Conservation (phyloP, 2,797 vertebrate genomes). For the Taeniopygia guttata region DNA sequence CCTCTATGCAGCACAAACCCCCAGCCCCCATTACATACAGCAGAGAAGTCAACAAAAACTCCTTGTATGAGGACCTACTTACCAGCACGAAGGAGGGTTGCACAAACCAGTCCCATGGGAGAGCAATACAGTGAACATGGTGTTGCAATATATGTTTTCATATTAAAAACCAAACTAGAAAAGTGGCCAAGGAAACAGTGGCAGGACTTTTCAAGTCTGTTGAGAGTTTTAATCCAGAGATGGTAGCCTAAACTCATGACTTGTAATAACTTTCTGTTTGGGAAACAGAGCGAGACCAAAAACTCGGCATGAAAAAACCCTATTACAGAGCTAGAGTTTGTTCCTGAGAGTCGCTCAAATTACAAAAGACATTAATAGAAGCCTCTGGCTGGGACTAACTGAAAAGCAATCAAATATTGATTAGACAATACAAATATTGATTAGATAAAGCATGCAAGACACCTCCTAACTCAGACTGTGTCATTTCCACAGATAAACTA, state of each 20-base stretch:
- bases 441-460: background rate
- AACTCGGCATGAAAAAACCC: background rate
- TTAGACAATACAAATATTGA: background rate
- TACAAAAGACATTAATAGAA: background rate
- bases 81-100: background rate
- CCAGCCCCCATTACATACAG: background rate
- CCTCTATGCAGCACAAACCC: background rate
- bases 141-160: slow-evolving; percentile 13
- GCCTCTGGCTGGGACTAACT: background rate
- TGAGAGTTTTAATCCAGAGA: background rate
- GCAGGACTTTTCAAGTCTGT: background rate
- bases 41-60: background rate
- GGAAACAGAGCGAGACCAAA: background rate
- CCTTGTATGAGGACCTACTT: background rate
- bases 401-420: background rate
- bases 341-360: background rate
- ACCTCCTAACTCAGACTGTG: background rate
- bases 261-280: background rate
- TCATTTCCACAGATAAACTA: background rate
- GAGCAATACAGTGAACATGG: background rate
- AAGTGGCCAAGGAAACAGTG: background rate
- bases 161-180: slow-evolving; percentile 1
- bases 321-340: background rate
- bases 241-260: background rate
- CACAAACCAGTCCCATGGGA: background rate